Percentiles rank a stretch among this genome's conserved stretches.
These are phyloP conservation scores for Apodemia hepburni DNA, from an alignment of 2,888 invertebrate genomes.

Conservation along the genomic window DNA sequence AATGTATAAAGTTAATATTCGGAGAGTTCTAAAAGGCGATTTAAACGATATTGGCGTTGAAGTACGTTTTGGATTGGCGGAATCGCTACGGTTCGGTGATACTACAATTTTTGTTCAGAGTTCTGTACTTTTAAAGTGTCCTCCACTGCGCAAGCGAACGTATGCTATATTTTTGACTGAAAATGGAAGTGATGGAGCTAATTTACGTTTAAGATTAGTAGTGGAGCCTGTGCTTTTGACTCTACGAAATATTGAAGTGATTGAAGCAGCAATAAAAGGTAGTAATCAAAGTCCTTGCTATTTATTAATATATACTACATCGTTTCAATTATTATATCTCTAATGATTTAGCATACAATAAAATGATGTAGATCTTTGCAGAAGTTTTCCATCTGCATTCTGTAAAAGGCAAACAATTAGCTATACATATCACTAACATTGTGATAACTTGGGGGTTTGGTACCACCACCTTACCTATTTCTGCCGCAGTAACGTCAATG, in stretches of 20 bases:
- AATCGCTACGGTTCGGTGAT: constrained; percentile 55
- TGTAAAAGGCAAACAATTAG: too few species aligned
- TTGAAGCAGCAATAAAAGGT: constrained; percentile 69
- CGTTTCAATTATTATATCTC: too few species aligned
- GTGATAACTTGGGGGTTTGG: too few species aligned
- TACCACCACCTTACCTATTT: too few species aligned
- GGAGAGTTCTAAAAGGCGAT: constrained; percentile 65
- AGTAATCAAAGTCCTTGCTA: constrained; percentile 27
- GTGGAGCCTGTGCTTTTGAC: constrained; percentile 59
- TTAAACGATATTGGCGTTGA: constrained; percentile 56
- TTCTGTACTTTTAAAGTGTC: constrained; percentile 43
- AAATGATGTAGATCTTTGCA: too few species aligned
- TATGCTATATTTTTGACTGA: constrained; percentile 66
- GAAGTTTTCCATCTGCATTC: too few species aligned
- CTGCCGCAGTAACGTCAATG: too few species aligned
- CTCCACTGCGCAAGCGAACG: constrained; percentile 50
- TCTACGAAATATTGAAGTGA: constrained; percentile 55
- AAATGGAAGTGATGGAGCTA: constrained; percentile 35
- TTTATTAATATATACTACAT: not conserved
- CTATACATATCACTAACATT: too few species aligned
- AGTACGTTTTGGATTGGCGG: constrained; percentile 49
- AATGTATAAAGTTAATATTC: constrained; percentile 63
- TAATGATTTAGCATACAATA: too few species aligned
- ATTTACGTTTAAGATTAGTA: constrained; percentile 48
- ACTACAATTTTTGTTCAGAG: constrained; percentile 58